A percentile compares a stretch with the other conserved stretches of the same genome.
These are phyloP conservation scores for Lycaon pictus DNA, from an alignment of 2,113 vertebrate genomes.

Conservation along the genomic window DNA sequence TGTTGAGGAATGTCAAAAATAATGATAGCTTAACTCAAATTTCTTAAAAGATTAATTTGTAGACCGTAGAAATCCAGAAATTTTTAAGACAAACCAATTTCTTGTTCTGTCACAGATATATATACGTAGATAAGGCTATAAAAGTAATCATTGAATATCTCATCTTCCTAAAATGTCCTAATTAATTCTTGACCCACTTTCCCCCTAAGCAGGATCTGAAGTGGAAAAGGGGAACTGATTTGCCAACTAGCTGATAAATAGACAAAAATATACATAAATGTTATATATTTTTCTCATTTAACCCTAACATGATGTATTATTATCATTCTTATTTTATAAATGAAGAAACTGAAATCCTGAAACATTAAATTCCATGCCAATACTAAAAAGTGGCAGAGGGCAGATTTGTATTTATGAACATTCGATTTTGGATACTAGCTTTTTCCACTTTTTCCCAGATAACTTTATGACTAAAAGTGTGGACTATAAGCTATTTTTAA, in stretches of 20 bases:
- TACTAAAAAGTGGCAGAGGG: background rate
- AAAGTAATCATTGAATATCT: background rate
- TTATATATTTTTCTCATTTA: background rate
- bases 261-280: background rate
- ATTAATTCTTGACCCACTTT: background rate
- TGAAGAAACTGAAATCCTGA: conserved; percentile 13
- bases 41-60: conserved; percentile 26
- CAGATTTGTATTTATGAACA: conserved; percentile 16
- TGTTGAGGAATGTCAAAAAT: background rate
- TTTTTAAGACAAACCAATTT: conserved; percentile 33
- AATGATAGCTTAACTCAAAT: background rate
- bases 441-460: background rate
- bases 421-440: background rate
- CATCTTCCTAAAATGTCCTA: background rate
- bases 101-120: background rate
- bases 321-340: conserved; percentile 39
- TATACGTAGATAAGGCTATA: background rate
- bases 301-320: background rate
- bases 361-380: background rate
- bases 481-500: background rate
- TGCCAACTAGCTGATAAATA: background rate
- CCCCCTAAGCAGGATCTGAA: background rate
- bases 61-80: conserved; percentile 18
- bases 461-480: background rate
- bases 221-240: background rate